Percentiles rank a stretch among this genome's conserved stretches.
Evolutionary conservation across 2,888 invertebrate genomes (phyloP).

Genomic region (Caenorhabditis panamensis): DNA sequence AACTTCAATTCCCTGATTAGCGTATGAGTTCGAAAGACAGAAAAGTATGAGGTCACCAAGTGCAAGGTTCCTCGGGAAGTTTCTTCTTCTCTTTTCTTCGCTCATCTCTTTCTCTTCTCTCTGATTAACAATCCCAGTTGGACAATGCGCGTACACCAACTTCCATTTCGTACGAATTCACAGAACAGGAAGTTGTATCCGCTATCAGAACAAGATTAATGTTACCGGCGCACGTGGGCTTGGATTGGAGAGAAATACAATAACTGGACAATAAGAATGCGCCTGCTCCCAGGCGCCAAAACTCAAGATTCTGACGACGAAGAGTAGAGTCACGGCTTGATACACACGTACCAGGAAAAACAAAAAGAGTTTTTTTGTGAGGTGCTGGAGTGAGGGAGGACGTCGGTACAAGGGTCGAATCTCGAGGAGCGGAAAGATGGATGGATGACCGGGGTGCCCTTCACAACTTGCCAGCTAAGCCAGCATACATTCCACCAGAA

Average conservation of each 20-base stretch:
- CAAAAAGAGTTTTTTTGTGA: slow-evolving; percentile 16
- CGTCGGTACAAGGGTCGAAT: slow-evolving; percentile 11
- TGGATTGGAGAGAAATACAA: not conserved
- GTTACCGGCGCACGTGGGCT: not conserved
- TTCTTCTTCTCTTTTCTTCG: slow-evolving; percentile 5
- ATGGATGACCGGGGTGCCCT: slow-evolving; percentile 9
- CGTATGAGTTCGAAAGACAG: not conserved
- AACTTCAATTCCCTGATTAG: not conserved
- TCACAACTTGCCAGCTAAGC: slow-evolving; percentile 3
- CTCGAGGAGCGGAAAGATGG: not conserved
- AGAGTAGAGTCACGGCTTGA: not conserved
- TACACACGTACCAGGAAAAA: slow-evolving; percentile 26
- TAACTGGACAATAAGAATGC: not conserved
- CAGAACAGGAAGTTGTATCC: not conserved
- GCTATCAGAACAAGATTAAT: not conserved
- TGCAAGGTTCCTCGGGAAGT: slow-evolving; percentile 1
- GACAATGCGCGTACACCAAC: not conserved
- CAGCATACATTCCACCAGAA: slow-evolving; percentile 15
- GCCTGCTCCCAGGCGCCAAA: not conserved
- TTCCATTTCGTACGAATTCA: slow-evolving; percentile 1
- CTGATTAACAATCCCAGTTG: slow-evolving; percentile 3
- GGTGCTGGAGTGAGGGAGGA: not conserved
- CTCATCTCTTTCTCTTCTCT: not conserved
- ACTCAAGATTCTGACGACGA: slow-evolving; percentile 14
- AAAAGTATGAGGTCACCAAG: slow-evolving; percentile 5